Percentiles rank a stretch among this genome's conserved stretches.
Evolutionary conservation across 2,797 vertebrate genomes (phyloP).

Genomic region (Mormyrus proboscirostris): DNA sequence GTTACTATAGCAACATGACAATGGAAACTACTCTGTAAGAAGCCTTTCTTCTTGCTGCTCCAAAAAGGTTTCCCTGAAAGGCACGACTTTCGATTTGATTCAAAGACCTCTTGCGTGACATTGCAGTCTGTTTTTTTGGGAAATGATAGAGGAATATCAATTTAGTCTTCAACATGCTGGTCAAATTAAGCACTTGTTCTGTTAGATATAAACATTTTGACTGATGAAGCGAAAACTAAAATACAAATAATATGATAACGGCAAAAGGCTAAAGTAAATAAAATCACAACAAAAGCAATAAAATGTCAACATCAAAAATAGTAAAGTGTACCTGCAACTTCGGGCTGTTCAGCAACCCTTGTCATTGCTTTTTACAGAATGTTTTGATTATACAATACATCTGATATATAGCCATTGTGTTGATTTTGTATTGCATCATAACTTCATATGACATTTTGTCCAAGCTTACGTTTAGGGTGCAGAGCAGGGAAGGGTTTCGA

Average conservation of each 20-base stretch:
- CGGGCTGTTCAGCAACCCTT: background rate
- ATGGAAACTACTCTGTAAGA: constrained; percentile 55
- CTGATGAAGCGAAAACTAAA: background rate
- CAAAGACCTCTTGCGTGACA: background rate
- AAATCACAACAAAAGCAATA: background rate
- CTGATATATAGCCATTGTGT: background rate
- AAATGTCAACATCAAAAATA: background rate
- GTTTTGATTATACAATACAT: background rate
- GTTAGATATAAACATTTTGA: background rate
- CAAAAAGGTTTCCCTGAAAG: constrained; percentile 23
- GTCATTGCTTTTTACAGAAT: background rate
- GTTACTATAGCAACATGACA: constrained; percentile 56
- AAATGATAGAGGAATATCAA: background rate
- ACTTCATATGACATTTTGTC: background rate
- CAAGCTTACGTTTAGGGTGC: background rate
- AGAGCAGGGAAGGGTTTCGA: background rate
- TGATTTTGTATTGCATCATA: background rate
- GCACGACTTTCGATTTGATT: background rate
- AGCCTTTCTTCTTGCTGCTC: constrained; percentile 18
- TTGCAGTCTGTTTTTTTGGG: background rate
- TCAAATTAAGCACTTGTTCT: background rate
- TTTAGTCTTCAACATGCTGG: background rate
- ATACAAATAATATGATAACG: background rate
- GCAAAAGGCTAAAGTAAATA: background rate
- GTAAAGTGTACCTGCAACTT: background rate